These are phyloP conservation scores for Sternarchorhynchus goeldii DNA, from an alignment of 2,797 vertebrate species.

Conservation along the genomic window DNA sequence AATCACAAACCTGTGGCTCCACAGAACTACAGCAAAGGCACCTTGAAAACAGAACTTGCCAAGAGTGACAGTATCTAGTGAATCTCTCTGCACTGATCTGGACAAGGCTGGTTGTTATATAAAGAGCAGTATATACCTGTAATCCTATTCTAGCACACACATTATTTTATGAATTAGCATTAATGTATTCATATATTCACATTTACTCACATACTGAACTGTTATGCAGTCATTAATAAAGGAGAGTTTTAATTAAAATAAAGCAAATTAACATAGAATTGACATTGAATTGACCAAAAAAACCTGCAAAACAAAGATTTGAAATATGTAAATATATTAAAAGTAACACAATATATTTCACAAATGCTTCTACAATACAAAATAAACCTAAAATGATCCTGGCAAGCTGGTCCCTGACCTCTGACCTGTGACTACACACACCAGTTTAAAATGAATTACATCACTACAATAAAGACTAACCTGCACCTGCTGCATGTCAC, in stretches of 20 bases:
- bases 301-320: not conserved
- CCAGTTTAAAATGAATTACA: not conserved
- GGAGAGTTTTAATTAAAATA: not conserved
- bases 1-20: constrained; percentile 7
- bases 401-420: not conserved
- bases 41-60: constrained; percentile 11
- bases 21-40: constrained; percentile 21
- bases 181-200: not conserved
- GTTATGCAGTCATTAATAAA: not conserved
- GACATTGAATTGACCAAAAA: not conserved
- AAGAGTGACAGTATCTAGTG: not conserved
- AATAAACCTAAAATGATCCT: not conserved
- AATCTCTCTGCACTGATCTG: not conserved
- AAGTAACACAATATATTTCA: too few relatives aligned
- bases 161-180: not conserved
- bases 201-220: not conserved
- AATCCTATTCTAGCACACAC: not conserved
- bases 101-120: too few relatives aligned
- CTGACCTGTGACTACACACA: not conserved
- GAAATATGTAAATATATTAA: not conserved
- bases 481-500: not conserved
- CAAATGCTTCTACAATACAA: too few relatives aligned
- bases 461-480: not conserved
- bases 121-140: not conserved
- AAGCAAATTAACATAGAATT: not conserved